These are phyloP conservation scores for Pangasius krempfi DNA, from an alignment of 2,797 vertebrate genomes.

Conservation along the genomic window DNA sequence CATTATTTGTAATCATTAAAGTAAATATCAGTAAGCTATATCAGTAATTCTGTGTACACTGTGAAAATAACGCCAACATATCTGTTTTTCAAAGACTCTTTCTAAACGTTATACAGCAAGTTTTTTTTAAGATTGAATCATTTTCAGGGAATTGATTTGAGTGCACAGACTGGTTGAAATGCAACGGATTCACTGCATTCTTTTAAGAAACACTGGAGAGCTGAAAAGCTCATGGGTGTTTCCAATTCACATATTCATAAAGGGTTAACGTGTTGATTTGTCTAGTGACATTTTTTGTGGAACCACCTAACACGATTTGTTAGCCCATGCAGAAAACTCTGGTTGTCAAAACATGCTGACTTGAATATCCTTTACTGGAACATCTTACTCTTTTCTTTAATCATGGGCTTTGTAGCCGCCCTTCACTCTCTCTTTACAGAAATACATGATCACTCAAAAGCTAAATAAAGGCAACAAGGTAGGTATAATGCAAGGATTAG, in stretches of 20 bases:
- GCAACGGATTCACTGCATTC: neutral
- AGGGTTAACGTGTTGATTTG: neutral
- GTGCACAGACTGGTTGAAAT: neutral
- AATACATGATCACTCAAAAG: neutral
- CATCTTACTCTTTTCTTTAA: neutral
- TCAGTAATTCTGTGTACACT: neutral
- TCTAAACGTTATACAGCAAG: neutral
- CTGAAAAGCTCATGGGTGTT: neutral
- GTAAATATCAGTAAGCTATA: neutral
- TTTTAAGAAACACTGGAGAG: neutral
- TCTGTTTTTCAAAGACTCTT: neutral
- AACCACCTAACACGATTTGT: neutral
- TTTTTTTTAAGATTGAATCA: neutral
- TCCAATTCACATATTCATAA: neutral
- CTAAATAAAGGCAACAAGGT: constrained; percentile 23
- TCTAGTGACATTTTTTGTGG: neutral
- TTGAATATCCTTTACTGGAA: neutral
- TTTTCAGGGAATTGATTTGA: neutral
- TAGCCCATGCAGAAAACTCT: neutral
- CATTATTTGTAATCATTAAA: neutral
- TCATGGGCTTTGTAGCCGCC: neutral
- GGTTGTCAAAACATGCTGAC: neutral
- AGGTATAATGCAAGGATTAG: constrained; percentile 35
- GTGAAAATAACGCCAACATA: neutral
- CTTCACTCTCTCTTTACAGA: neutral